These are phyloP conservation scores for Ormyrus rosae DNA, from an alignment of 2,888 invertebrate species.

Conservation along the genomic window DNA sequence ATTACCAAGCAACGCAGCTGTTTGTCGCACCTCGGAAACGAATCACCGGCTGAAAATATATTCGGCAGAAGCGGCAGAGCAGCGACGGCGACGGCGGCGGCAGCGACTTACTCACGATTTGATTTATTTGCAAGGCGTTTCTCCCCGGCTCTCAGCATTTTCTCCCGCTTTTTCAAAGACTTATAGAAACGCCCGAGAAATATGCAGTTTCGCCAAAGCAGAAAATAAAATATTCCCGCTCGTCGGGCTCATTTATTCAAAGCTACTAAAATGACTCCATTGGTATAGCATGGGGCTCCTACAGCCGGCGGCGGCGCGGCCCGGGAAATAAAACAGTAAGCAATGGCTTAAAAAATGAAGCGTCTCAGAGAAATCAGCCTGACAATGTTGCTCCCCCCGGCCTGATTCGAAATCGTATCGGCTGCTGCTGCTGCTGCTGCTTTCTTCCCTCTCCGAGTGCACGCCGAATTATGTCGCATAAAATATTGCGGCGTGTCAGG, in stretches of 20 bases:
- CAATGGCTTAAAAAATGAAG: no score
- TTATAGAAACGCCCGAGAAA: slow-evolving; percentile 13
- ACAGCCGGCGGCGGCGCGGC: no score
- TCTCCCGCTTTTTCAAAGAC: slow-evolving; percentile 16
- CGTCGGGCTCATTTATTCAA: background rate
- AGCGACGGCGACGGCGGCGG: background rate
- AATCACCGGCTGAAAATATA: slow-evolving; percentile 40
- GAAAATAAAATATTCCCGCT: slow-evolving; percentile 10
- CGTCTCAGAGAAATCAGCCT: no score
- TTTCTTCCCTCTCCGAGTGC: no score
- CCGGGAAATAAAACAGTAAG: no score
- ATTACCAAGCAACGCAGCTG: slow-evolving; percentile 41
- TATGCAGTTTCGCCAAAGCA: background rate
- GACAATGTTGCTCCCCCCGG: no score
- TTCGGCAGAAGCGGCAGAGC: slow-evolving; percentile 23
- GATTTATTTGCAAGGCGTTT: slow-evolving; percentile 42
- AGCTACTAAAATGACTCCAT: no score
- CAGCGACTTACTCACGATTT: slow-evolving; percentile 47
- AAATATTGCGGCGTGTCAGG: no score
- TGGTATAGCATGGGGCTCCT: no score
- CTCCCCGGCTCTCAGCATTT: slow-evolving; percentile 26
- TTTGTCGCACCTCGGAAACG: slow-evolving; percentile 40
- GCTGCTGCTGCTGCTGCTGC: no score
- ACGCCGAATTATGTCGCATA: no score
- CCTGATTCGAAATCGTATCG: no score